Evolutionary conservation across 2,113 vertebrate species (phyloP).

Genomic region (Misgurnus mizolepis): DNA sequence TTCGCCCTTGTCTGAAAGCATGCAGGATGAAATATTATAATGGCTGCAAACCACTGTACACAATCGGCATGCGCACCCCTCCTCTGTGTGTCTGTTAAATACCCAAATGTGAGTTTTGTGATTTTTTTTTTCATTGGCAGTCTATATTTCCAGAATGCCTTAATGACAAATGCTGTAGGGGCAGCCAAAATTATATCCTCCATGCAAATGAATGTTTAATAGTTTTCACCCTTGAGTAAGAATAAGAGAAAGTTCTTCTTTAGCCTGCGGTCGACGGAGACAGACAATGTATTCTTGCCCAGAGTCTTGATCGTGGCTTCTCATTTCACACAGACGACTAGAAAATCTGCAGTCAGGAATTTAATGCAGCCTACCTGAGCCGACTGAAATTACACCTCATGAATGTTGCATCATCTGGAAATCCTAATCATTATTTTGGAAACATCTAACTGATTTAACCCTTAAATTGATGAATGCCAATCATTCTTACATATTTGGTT

Average conservation of each 20-base stretch:
- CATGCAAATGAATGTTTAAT: constrained; percentile 53
- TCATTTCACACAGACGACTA: neutral
- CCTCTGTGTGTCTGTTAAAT: neutral
- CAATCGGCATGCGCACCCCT: neutral
- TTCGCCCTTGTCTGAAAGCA: neutral
- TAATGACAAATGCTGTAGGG: constrained; percentile 7
- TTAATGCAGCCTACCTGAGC: neutral
- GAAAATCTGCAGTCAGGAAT: neutral
- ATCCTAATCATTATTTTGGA: too few relatives aligned
- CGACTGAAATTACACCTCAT: neutral
- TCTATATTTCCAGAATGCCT: constrained; percentile 27
- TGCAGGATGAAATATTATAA: neutral
- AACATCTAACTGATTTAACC: too few relatives aligned
- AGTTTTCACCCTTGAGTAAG: constrained; percentile 18
- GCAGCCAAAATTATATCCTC: constrained; percentile 36
- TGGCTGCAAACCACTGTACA: neutral
- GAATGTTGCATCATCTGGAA: neutral
- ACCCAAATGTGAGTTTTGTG: neutral
- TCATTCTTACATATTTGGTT: too few relatives aligned
- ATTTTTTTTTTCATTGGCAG: neutral
- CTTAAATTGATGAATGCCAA: too few relatives aligned
- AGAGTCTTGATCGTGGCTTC: neutral
- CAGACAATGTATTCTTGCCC: neutral
- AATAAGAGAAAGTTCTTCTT: neutral
- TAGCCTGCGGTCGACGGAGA: constrained; percentile 7